Conservation (phyloP, 2,113 vertebrate genomes). For the Poecilia latipinna region DNA sequence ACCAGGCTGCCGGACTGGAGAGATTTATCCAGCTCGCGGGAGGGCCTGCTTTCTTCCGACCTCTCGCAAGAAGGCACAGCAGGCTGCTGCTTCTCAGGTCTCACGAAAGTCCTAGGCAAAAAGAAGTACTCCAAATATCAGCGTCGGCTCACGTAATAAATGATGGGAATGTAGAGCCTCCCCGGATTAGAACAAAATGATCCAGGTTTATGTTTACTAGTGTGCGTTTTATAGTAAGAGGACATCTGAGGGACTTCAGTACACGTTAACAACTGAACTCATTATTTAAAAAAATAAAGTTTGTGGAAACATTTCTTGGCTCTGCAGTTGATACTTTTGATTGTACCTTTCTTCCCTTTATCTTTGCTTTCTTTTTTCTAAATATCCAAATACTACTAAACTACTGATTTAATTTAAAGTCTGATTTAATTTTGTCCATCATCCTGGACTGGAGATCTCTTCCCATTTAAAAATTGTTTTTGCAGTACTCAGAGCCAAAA, state of each 20-base stretch:
- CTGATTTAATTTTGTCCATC: neutral
- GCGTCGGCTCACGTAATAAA: slow-evolving; percentile 6
- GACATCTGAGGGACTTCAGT: neutral
- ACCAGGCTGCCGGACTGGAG: slow-evolving; percentile 17
- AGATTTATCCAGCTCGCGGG: slow-evolving; percentile 47
- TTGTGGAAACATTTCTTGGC: no score
- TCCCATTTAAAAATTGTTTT: no score
- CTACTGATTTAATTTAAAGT: neutral
- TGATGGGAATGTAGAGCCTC: neutral
- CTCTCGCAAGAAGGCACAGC: slow-evolving; percentile 45
- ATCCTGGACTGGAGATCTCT: no score
- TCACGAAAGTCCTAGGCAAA: slow-evolving; percentile 28
- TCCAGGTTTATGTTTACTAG: neutral
- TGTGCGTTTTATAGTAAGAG: neutral
- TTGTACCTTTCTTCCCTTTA: neutral
- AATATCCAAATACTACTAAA: neutral
- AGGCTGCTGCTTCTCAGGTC: slow-evolving; percentile 41
- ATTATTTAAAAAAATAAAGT: no score
- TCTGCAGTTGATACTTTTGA: no score
- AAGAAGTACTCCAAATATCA: slow-evolving; percentile 14
- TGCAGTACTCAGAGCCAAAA: no score
- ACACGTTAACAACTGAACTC: neutral
- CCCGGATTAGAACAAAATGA: neutral
- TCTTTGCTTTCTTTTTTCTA: neutral
- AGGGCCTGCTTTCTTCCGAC: slow-evolving; percentile 28